Evolutionary conservation across 2,888 invertebrate genomes (phyloP).

Genomic region (Hirudinaria manillensis): DNA sequence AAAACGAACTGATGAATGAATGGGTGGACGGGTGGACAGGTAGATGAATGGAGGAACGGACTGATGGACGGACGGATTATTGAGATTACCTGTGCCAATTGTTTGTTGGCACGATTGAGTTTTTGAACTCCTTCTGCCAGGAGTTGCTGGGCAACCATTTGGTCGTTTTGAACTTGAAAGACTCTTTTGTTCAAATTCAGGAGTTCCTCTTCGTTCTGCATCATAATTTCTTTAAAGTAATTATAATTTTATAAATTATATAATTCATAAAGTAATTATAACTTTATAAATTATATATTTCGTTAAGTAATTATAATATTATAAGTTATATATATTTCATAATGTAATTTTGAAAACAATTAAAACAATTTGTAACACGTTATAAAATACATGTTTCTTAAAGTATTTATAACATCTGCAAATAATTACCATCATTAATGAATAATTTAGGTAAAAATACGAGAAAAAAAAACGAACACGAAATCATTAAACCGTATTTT

Average conservation of each 20-base stretch:
- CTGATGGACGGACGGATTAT: not conserved
- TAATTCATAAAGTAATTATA: no score
- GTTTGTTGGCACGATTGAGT: constrained; percentile 20
- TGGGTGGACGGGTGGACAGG: not conserved
- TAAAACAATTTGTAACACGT: no score
- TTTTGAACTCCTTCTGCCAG: constrained; percentile 15
- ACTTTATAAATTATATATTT: no score
- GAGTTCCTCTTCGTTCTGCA: constrained; percentile 30
- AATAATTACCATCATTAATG: no score
- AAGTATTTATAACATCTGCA: no score
- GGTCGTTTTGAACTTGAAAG: constrained; percentile 16
- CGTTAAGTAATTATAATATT: no score
- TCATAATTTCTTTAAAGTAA: not conserved
- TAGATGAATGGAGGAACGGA: not conserved
- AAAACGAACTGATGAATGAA: not conserved
- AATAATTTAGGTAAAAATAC: no score
- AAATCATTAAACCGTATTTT: no score
- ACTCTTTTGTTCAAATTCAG: constrained; percentile 20
- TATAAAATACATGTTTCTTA: no score
- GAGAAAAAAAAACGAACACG: no score
- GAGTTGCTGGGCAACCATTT: constrained; percentile 19
- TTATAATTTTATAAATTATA: not conserved
- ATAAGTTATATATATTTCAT: no score
- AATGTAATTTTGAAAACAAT: no score
- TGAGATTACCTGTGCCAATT: constrained; percentile 25